These are phyloP conservation scores for Chromoteleia sp. DNA, from an alignment of 2,888 invertebrate genomes.

Conservation along the genomic window DNA sequence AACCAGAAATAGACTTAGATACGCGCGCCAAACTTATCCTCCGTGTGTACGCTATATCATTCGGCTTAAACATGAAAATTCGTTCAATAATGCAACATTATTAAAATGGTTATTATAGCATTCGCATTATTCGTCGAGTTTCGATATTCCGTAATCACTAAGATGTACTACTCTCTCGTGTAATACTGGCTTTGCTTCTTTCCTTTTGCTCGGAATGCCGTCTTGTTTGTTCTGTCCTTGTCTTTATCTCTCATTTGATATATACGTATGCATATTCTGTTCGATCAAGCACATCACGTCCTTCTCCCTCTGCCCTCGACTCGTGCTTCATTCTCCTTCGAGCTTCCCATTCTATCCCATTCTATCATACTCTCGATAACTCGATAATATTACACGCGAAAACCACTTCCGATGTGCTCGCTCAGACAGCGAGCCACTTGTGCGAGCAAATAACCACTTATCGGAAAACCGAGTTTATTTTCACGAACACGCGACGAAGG, in stretches of 20 bases:
- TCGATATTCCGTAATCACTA: constrained; percentile 82
- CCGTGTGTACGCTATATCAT: constrained; percentile 26
- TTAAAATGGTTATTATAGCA: constrained; percentile 65
- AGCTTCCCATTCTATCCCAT: constrained; percentile 63
- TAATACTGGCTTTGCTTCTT: constrained; percentile 65
- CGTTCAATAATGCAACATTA: constrained; percentile 66
- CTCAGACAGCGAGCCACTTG: constrained; percentile 82
- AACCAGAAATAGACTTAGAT: constrained; percentile 41
- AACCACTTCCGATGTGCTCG: constrained; percentile 81
- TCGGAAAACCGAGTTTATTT: constrained; percentile 83
- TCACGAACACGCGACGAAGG: constrained; percentile 75
- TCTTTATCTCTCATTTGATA: constrained; percentile 65
- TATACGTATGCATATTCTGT: constrained; percentile 67
- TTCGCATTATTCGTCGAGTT: constrained; percentile 65
- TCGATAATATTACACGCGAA: constrained; percentile 83
- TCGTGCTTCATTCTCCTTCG: constrained; percentile 64
- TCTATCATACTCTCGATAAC: constrained; percentile 78
- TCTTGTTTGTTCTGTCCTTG: constrained; percentile 61
- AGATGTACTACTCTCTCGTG: constrained; percentile 78
- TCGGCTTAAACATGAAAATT: constrained; percentile 53
- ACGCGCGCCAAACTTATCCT: constrained; percentile 52
- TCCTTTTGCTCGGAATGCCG: constrained; percentile 56
- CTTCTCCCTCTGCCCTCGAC: constrained; percentile 58
- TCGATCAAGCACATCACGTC: constrained; percentile 64
- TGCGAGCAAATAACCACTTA: constrained; percentile 83